Conservation (phyloP, 1,140 invertebrate genomes). For the Choristoneura fumiferana region DNA sequence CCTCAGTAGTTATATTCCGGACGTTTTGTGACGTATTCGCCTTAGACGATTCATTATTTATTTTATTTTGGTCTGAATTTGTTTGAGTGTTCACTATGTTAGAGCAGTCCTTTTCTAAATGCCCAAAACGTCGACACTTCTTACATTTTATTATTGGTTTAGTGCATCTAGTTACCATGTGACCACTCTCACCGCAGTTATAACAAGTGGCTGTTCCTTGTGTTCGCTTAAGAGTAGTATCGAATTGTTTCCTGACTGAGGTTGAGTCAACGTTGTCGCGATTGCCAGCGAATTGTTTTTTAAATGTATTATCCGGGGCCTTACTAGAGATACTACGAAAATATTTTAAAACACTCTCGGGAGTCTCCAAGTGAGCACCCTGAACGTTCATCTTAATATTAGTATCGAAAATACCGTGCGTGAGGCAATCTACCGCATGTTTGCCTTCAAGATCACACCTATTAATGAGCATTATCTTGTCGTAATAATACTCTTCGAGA, state of each 20-base stretch:
- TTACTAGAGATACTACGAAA: slow-evolving; percentile 18
- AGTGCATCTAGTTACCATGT: slow-evolving; percentile 7
- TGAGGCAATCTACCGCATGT: slow-evolving; percentile 21
- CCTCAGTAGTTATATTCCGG: background rate
- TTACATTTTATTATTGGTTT: slow-evolving; percentile 14
- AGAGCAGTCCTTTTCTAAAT: slow-evolving; percentile 5
- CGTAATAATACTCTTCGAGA: slow-evolving; percentile 24
- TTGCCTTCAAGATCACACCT: slow-evolving; percentile 13
- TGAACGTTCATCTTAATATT: slow-evolving; percentile 19
- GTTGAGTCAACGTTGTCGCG: background rate
- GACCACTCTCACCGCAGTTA: slow-evolving; percentile 20
- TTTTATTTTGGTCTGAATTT: no score
- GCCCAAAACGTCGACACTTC: slow-evolving; percentile 16
- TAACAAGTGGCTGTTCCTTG: slow-evolving; percentile 3
- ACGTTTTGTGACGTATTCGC: slow-evolving; percentile 1
- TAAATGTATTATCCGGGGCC: background rate
- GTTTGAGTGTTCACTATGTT: background rate
- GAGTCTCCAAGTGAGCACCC: slow-evolving; percentile 1
- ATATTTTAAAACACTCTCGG: slow-evolving; percentile 13
- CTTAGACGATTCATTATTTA: background rate
- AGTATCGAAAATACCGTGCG: slow-evolving; percentile 13
- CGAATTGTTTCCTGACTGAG: background rate
- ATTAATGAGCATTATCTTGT: slow-evolving; percentile 22
- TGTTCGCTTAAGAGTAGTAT: background rate
- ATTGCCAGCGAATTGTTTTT: background rate